Conservation (phyloP, 2,888 invertebrate species). For the Acrobasis suavella region DNA sequence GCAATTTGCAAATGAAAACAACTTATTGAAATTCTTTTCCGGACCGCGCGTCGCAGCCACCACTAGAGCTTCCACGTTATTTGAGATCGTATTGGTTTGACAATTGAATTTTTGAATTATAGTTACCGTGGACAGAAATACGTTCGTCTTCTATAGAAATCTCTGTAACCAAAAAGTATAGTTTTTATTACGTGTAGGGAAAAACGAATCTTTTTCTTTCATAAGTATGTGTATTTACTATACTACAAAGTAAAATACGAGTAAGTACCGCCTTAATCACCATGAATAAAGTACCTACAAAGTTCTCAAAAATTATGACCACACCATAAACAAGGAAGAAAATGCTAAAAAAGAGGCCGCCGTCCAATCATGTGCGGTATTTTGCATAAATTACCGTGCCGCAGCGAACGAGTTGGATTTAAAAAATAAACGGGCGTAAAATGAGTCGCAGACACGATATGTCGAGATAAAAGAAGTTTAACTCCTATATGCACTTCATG, state of each 20-base stretch:
- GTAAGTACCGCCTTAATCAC: slow-evolving; percentile 16
- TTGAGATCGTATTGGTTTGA: slow-evolving; percentile 54
- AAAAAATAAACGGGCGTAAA: slow-evolving; percentile 74
- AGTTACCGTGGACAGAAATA: slow-evolving; percentile 25
- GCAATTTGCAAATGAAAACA: slow-evolving; percentile 82
- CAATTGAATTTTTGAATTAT: slow-evolving; percentile 44
- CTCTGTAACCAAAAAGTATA: too few relatives aligned
- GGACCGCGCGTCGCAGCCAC: slow-evolving; percentile 53
- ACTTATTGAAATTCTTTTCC: slow-evolving; percentile 81
- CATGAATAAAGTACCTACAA: slow-evolving; percentile 1
- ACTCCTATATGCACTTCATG: neutral
- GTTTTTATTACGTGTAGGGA: too few relatives aligned
- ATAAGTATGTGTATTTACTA: neutral
- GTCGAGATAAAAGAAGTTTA: neutral
- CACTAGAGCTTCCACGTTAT: slow-evolving; percentile 52
- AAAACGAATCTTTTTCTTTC: neutral
- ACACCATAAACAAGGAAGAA: slow-evolving; percentile 51
- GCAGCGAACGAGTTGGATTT: slow-evolving; percentile 66
- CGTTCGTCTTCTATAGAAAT: too few relatives aligned
- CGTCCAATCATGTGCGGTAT: slow-evolving; percentile 69
- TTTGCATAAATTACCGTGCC: slow-evolving; percentile 74
- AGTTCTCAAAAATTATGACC: slow-evolving; percentile 40
- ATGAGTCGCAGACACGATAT: slow-evolving; percentile 52
- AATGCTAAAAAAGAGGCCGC: slow-evolving; percentile 52
- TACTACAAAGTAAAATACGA: neutral